Evolutionary conservation across 1,140 invertebrate genomes (phyloP).

Genomic region (Drosophila melanica): DNA sequence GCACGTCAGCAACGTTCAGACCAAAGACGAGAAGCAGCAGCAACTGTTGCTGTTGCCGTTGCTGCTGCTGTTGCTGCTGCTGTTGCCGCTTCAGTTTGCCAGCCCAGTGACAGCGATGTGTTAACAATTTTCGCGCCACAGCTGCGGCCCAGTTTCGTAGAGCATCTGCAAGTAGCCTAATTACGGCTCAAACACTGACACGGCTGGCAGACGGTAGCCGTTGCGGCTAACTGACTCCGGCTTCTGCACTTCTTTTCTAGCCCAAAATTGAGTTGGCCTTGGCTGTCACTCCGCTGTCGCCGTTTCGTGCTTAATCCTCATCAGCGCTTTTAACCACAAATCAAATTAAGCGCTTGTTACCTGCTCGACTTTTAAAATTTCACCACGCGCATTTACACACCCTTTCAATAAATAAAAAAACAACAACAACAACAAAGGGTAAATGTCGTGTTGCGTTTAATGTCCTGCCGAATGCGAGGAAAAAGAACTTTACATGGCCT

Average conservation of each 20-base stretch:
- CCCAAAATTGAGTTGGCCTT: conserved; percentile 10
- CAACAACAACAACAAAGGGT: too few relatives aligned
- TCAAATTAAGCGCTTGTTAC: conserved; percentile 75
- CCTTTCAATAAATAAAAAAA: conserved; percentile 35
- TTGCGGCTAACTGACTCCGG: conserved; percentile 11
- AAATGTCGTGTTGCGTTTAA: conserved; percentile 27
- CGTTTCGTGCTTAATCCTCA: conserved; percentile 60
- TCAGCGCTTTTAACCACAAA: conserved; percentile 64
- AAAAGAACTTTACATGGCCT: not conserved
- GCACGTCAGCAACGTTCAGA: conserved; percentile 68
- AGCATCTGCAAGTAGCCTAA: conserved; percentile 72
- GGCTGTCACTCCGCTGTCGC: not conserved
- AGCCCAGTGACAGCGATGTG: conserved; percentile 75
- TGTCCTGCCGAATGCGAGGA: conserved; percentile 17
- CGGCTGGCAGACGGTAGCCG: conserved; percentile 62
- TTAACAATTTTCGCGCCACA: conserved; percentile 80
- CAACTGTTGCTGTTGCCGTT: conserved; percentile 19
- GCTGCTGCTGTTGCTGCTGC: conserved; percentile 34
- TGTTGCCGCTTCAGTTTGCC: conserved; percentile 2
- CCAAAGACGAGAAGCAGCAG: conserved; percentile 39
- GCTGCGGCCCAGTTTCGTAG: conserved; percentile 17
- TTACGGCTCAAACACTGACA: conserved; percentile 73
- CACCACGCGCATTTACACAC: conserved; percentile 62
- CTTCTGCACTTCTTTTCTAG: conserved; percentile 47
- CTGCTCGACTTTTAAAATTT: conserved; percentile 64